These are phyloP conservation scores for Danio choprae DNA, from an alignment of 2,797 vertebrate genomes.

Conservation along the genomic window DNA sequence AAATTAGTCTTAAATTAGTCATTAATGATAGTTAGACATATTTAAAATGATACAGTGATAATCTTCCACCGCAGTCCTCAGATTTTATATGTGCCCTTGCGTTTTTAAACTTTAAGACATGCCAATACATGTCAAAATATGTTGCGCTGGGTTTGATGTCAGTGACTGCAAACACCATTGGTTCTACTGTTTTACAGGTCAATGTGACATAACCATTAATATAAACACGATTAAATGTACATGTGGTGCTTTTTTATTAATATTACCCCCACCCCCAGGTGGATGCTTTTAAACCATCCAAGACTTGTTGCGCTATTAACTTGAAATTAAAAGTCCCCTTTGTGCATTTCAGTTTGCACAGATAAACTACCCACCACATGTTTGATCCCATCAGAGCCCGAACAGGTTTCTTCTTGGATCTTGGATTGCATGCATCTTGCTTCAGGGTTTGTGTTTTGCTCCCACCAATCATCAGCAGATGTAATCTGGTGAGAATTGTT, in stretches of 20 bases:
- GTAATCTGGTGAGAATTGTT: conserved; percentile 73
- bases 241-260: not conserved
- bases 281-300: not conserved
- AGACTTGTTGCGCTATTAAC: not conserved
- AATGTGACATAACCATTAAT: not conserved
- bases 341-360: not conserved
- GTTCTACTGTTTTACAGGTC: not conserved
- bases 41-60: not conserved
- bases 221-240: not conserved
- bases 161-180: not conserved
- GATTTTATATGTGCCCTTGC: not conserved
- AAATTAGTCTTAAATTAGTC: no score
- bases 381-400: conserved; percentile 38
- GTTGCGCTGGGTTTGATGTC: not conserved
- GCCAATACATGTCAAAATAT: not conserved
- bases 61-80: not conserved
- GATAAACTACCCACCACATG: conserved; percentile 20
- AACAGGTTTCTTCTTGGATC: conserved; percentile 14
- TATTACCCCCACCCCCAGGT: not conserved
- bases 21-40: not conserved
- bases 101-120: not conserved
- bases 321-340: not conserved
- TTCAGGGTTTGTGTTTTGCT: conserved; percentile 58
- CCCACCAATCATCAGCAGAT: conserved; percentile 76
- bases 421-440: conserved; percentile 24